Percentiles rank a stretch among this genome's conserved stretches.
Conservation (phyloP, 2,113 vertebrate species). For the Nothoprocta perdicaria region DNA sequence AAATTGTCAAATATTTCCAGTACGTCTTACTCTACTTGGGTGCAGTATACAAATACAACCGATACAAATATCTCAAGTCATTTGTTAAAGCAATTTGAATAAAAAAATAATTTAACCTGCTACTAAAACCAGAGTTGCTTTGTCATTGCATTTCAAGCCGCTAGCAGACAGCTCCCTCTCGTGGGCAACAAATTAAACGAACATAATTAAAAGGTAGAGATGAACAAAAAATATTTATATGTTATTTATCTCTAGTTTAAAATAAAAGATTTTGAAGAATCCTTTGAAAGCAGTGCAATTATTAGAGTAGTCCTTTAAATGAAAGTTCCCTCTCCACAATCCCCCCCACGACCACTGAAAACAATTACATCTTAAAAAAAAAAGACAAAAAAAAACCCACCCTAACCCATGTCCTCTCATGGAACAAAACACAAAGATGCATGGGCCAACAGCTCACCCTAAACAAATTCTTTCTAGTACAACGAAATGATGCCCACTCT, state of each 20-base stretch:
- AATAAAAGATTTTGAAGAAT: neutral
- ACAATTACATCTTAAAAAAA: neutral
- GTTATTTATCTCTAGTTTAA: neutral
- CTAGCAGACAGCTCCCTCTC: slow-evolving; percentile 77
- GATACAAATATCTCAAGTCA: neutral
- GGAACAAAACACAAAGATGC: neutral
- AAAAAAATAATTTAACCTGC: neutral
- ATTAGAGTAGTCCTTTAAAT: neutral
- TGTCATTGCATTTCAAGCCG: slow-evolving; percentile 17
- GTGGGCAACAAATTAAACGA: slow-evolving; percentile 42
- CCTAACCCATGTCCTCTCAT: neutral
- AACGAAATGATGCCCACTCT: neutral
- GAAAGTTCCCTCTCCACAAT: neutral
- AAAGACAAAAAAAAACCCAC: neutral
- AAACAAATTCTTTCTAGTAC: too few relatives aligned
- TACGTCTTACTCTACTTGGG: neutral
- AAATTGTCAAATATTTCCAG: neutral
- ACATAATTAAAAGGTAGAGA: neutral
- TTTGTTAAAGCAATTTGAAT: neutral
- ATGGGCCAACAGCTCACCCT: too few relatives aligned
- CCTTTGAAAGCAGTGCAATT: neutral
- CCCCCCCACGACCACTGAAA: neutral
- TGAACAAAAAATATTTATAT: neutral
- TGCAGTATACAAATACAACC: neutral
- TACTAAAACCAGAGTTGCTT: neutral